Percentiles rank a stretch among this genome's conserved stretches.
phyloP scores from a whole-genome alignment of 1,140 invertebrate genomes.

The Pogonognathellus flavescens region DNA sequence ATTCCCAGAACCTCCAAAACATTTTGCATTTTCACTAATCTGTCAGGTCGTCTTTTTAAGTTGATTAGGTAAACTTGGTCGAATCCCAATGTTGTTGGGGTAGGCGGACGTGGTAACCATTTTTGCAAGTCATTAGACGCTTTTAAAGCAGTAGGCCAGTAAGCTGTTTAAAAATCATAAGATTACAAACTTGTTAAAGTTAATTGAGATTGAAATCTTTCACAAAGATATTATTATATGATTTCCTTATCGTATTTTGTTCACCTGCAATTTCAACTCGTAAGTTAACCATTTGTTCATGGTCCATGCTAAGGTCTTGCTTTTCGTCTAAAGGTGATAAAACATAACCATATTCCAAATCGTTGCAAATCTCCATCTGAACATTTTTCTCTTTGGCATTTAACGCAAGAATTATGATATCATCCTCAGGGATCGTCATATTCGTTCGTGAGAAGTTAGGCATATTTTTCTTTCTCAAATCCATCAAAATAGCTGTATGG shows the following conservation, averaged over 20 bases:
- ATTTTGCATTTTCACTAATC: conserved; percentile 82
- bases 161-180: conserved; percentile 61
- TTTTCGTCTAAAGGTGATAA: conserved; percentile 83
- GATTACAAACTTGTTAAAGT: neutral
- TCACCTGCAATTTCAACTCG: conserved; percentile 82
- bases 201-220: conserved; percentile 13
- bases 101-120: conserved; percentile 73
- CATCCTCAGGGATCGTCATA: conserved; percentile 79
- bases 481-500: conserved; percentile 87
- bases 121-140: conserved; percentile 69
- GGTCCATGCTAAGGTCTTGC: conserved; percentile 77
- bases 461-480: conserved; percentile 77
- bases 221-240: no score
- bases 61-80: conserved; percentile 94
- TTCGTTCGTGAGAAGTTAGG: conserved; percentile 76
- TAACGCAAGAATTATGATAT: conserved; percentile 94
- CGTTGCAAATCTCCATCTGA: conserved; percentile 85
- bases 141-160: conserved; percentile 69
- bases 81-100: conserved; percentile 75
- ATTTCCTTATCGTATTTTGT: conserved; percentile 26
- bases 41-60: conserved; percentile 83
- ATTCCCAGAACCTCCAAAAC: conserved; percentile 87
- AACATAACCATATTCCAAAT: conserved; percentile 85
- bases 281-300: conserved; percentile 82
- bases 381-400: conserved; percentile 82